Evolutionary conservation across 2,888 invertebrate species (phyloP).

Genomic region (Tolmerus cingulatus): DNA sequence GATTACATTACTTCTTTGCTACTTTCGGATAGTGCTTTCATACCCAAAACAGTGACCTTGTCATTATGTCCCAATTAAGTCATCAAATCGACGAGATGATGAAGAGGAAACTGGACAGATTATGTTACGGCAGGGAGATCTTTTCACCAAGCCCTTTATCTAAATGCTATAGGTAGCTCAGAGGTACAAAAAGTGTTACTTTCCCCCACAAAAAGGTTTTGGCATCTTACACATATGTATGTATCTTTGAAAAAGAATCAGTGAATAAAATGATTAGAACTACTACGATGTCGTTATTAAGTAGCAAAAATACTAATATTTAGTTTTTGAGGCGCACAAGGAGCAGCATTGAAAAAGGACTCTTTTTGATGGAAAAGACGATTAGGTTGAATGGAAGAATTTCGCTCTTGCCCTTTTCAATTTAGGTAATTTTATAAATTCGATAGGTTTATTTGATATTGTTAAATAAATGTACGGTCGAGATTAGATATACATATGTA

Average conservation of each 20-base stretch:
- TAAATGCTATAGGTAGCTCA: neutral
- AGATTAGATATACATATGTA: too few relatives aligned
- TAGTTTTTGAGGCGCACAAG: neutral
- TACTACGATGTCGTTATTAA: neutral
- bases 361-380: neutral
- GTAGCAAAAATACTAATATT: neutral
- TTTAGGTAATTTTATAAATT: neutral
- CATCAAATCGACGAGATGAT: neutral
- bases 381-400: neutral
- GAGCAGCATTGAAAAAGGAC: neutral
- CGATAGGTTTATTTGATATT: too few relatives aligned
- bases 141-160: neutral
- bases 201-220: neutral
- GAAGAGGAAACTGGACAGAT: neutral
- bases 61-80: neutral
- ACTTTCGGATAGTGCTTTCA: neutral
- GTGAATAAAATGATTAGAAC: neutral
- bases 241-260: neutral
- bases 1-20: constrained; percentile 2
- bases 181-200: neutral
- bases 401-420: neutral
- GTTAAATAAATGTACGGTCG: too few relatives aligned
- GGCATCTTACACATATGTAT: neutral
- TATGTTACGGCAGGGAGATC: neutral
- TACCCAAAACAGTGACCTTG: neutral